These are phyloP conservation scores for Cheilosia pagana DNA, from an alignment of 2,888 invertebrate genomes.

Conservation along the genomic window DNA sequence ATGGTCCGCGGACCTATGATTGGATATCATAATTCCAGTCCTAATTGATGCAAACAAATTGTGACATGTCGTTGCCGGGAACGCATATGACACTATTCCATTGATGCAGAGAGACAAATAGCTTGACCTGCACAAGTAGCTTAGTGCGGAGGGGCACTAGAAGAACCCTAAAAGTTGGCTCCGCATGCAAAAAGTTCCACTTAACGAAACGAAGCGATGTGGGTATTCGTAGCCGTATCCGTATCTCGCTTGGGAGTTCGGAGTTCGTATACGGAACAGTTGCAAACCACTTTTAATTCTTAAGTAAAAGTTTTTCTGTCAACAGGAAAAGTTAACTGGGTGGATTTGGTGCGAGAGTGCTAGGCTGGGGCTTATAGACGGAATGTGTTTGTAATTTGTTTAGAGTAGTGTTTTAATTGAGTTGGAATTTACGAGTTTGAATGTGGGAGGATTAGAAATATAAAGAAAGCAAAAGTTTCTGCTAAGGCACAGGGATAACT, in stretches of 20 bases:
- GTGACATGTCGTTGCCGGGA: slow-evolving; percentile 15
- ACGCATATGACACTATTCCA: background rate
- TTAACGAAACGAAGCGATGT: slow-evolving; percentile 8
- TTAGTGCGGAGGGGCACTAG: background rate
- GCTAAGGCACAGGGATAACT: slow-evolving; percentile 3
- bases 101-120: background rate
- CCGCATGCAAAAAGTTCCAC: slow-evolving; percentile 11
- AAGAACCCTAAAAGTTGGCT: slow-evolving; percentile 29
- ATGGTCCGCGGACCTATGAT: slow-evolving; percentile 14
- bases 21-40: slow-evolving; percentile 56
- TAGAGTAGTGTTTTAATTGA: slow-evolving; percentile 65
- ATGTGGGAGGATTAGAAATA: background rate
- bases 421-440: slow-evolving; percentile 47
- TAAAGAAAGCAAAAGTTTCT: background rate
- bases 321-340: slow-evolving; percentile 58
- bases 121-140: slow-evolving; percentile 1
- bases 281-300: slow-evolving; percentile 67
- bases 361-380: slow-evolving; percentile 35
- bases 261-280: slow-evolving; percentile 31
- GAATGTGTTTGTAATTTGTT: slow-evolving; percentile 61
- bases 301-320: slow-evolving; percentile 67
- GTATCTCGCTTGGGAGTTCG: slow-evolving; percentile 15
- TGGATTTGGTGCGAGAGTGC: background rate
- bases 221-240: background rate
- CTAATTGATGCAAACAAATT: slow-evolving; percentile 66